These are phyloP conservation scores for Athene cunicularia DNA, from an alignment of 2,113 vertebrate species.

Conservation along the genomic window DNA sequence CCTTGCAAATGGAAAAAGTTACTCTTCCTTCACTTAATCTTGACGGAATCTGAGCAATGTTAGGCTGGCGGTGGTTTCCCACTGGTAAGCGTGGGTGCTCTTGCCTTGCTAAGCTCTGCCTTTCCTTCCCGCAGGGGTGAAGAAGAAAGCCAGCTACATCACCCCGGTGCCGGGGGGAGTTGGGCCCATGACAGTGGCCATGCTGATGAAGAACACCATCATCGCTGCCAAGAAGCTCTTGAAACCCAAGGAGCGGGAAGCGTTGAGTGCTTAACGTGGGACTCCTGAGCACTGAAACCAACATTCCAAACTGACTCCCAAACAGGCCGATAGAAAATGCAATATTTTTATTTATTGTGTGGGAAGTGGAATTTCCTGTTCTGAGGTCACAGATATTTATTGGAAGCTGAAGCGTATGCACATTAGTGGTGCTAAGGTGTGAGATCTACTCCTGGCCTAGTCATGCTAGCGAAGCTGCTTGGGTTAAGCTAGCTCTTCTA, in stretches of 20 bases:
- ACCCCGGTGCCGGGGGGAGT: conserved; percentile 95
- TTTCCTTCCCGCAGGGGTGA: conserved; percentile 78
- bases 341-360: conserved; percentile 77
- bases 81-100: neutral
- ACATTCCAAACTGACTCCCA: conserved; percentile 18
- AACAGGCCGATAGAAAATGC: conserved; percentile 73
- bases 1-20: too few species aligned
- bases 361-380: neutral
- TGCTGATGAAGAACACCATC: conserved; percentile 99
- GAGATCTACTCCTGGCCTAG: neutral
- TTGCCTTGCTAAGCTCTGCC: fast-evolving
- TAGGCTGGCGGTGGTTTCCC: neutral
- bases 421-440: neutral
- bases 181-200: conserved; percentile 97
- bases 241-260: conserved; percentile 78
- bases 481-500: neutral
- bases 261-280: conserved; percentile 74
- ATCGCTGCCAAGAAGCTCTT: conserved; percentile 92
- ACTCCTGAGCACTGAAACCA: neutral
- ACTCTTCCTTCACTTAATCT: too few species aligned
- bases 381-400: conserved; percentile 30
- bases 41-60: fast-evolving
- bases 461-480: neutral
- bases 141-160: conserved; percentile 92
- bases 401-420: neutral